Conservation (phyloP, 2,113 vertebrate species). For the Campylomormyrus numenius region DNA sequence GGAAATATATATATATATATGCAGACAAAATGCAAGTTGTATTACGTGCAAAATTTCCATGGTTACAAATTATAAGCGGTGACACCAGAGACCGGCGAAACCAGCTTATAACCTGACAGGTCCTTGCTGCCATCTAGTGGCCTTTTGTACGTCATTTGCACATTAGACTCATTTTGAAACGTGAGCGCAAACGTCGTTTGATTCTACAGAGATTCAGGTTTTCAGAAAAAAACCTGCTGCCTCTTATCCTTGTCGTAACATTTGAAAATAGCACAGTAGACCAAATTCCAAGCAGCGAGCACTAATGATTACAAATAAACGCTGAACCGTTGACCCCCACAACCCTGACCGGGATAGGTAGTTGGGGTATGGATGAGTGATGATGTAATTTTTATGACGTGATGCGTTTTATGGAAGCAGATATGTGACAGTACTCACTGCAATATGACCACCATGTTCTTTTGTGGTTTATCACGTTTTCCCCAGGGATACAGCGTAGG, state of each 20-base stretch:
- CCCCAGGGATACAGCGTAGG: background rate
- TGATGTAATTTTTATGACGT: background rate
- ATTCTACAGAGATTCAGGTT: background rate
- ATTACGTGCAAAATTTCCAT: background rate
- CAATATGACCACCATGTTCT: background rate
- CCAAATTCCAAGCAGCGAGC: background rate
- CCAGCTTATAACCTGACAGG: background rate
- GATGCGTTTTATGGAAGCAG: background rate
- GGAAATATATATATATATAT: background rate
- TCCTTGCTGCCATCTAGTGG: conserved; percentile 4
- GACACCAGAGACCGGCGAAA: background rate
- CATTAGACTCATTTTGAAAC: background rate
- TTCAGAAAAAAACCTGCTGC: background rate
- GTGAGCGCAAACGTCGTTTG: background rate
- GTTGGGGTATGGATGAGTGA: background rate
- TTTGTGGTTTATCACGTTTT: background rate
- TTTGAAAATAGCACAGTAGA: background rate
- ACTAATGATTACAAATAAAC: background rate
- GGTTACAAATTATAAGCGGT: background rate
- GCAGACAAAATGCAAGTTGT: background rate
- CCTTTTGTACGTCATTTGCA: background rate
- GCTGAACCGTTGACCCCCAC: background rate
- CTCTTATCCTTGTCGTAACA: background rate
- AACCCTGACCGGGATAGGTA: background rate
- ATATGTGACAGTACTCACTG: background rate